phyloP scores from a whole-genome alignment of 2,113 vertebrate species.

The Saimiri boliviensis region DNA sequence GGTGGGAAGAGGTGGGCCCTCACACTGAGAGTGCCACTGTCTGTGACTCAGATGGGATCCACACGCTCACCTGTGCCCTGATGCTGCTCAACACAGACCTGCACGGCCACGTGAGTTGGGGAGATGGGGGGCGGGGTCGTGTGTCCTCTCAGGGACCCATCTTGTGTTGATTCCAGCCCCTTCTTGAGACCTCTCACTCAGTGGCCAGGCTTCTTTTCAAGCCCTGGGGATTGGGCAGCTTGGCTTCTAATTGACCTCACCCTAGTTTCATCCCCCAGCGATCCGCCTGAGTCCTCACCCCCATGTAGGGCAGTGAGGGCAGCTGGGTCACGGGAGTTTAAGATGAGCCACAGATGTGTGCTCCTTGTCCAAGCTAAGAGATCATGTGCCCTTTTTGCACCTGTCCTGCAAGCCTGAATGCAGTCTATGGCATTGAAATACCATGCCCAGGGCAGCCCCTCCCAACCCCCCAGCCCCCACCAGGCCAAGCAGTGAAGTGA shows the following conservation, averaged over 20 bases:
- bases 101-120: conserved; percentile 87
- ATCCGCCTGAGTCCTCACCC: not conserved
- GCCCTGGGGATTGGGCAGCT: not conserved
- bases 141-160: not conserved
- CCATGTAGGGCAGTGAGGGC: not conserved
- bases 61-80: conserved; percentile 88
- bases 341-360: not conserved
- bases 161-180: not conserved
- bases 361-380: not conserved
- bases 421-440: not conserved
- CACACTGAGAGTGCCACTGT: not conserved
- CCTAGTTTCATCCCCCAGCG: not conserved
- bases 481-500: not conserved
- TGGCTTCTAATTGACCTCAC: not conserved
- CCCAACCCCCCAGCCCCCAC: not conserved
- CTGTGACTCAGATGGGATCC: conserved; percentile 86
- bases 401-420: not conserved
- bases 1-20: not conserved
- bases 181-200: not conserved
- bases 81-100: conserved; percentile 90
- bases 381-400: not conserved
- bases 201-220: not conserved
- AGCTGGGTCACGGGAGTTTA: not conserved
- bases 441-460: not conserved
- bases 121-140: accelerated